Base-by-base conservation (phyloP, 2,797 vertebrate species). In the Sparidentex hasta region DNA sequence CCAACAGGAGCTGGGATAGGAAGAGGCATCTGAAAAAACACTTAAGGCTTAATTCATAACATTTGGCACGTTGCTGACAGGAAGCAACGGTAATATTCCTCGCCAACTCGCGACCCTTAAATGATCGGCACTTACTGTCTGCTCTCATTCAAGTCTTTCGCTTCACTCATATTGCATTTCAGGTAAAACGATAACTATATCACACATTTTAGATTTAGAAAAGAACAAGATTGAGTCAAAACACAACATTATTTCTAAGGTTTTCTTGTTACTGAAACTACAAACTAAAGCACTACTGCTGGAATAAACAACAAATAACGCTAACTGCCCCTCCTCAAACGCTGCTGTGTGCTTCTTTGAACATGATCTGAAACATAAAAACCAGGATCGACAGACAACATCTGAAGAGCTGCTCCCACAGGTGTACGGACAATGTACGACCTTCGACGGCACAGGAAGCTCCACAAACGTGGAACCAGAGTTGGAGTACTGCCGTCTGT, bases 21-120 rank as follows among this genome's bases (percentile, higher is more conserved):
- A 88, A 77, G 72, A 84, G 80, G 88, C 51, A 0, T 87, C 74
- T 74, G 72, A 85, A 76, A 89, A 90, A 90, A 93, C 84, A 87
- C 82, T 94, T 94, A 95, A 94, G 92, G 93, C 94, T 90, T 88
- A 43, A 78, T 90, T 89, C 75, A 61, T 85, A 77, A 88, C 66
- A 82, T 87, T 90, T 91, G 91, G 80, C 83, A 83, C 64, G 43
- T 81, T 76, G 82, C 83, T 82, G 66, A 83, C 13, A 48, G 43
- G 41, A 72, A 81, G 81, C 72, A 79, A 80, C 68, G 41, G 29
- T 84, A 80, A 59, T 54, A 54, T 61, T 86, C 67, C 71, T 52
- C 65, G 7, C 82, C 74, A n/a, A 71, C 11, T 56, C 56, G 18
- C 1, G 44, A 80, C 70, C 76, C 76, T 77, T 7, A 7, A 85